These are phyloP conservation scores for Drosophila repleta DNA, from an alignment of 1,140 invertebrate genomes.

Conservation along the genomic window DNA sequence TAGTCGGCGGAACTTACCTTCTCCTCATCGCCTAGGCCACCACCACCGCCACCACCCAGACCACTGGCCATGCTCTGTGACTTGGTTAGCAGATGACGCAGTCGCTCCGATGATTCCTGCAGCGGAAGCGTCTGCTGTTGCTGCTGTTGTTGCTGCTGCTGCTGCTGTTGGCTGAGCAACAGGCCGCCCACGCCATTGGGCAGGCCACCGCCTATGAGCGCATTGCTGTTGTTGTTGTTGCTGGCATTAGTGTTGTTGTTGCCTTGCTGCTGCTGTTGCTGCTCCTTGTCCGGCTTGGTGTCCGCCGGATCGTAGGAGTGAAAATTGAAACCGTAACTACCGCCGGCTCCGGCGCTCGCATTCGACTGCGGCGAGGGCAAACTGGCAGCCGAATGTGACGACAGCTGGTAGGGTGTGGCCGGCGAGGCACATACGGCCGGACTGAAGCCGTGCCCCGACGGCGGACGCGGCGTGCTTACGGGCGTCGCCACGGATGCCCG, in stretches of 20 bases:
- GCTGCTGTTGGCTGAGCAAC: conserved; percentile 42
- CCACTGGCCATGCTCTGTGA: conserved; percentile 61
- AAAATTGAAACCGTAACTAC: conserved; percentile 73
- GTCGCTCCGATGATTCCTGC: conserved; percentile 85
- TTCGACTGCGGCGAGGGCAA: conserved; percentile 82
- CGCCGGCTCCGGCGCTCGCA: conserved; percentile 83
- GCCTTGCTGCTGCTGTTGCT: conserved; percentile 83
- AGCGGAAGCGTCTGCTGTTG: conserved; percentile 49
- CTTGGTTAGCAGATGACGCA: conserved; percentile 87
- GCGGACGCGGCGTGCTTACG: conserved; percentile 79
- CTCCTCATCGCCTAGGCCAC: conserved; percentile 83
- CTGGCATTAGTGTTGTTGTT: conserved; percentile 51
- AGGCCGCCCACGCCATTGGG: conserved; percentile 62
- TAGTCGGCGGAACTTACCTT: no score
- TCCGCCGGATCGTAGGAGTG: conserved; percentile 66
- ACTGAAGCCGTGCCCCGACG: conserved; percentile 82
- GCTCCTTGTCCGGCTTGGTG: conserved; percentile 70
- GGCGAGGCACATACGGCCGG: conserved; percentile 82
- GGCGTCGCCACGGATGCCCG: conserved; percentile 81
- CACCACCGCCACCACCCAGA: conserved; percentile 42
- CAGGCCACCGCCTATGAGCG: conserved; percentile 38
- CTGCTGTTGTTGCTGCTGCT: conserved; percentile 41
- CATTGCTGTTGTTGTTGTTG: conserved; percentile 50
- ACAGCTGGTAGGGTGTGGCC: conserved; percentile 79
- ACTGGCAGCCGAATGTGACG: conserved; percentile 78